Base-by-base conservation (phyloP, 2,888 invertebrate genomes). In the Vanessa cardui region DNA sequence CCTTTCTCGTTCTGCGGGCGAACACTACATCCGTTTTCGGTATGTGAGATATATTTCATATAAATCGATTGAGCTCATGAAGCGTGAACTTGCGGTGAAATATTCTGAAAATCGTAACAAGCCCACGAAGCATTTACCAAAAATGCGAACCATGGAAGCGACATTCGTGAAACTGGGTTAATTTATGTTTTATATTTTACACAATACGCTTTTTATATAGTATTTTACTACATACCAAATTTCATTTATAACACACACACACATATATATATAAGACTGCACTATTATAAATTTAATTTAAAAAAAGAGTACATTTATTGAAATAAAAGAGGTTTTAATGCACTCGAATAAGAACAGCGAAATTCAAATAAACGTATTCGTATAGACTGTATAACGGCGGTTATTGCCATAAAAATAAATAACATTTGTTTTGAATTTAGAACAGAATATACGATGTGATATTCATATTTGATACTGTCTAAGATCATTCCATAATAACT, bases 1-100 rank as follows among this genome's bases (percentile, higher is more conserved):
- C 31, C 31, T 31, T 54, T 31, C 52, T 16, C 15, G n/a, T 54
- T 54, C 52, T 31, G 52, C 15, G 26, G 7, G 26, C n/a, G 31
- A 56, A 58, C 18, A 6, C 8, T 8, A 58, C 44, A 49, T 26
- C 49, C 39, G 39, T 7, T 58, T 44, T 49, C 21, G 26, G 59
- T 59, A 52, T 65, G 49, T 44, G 45, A 59, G 52, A 65, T 65
- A 63, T 63, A 59, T 52, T 65, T 59, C 50, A 59, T 52, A 65
- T 59, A 59, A 68, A 68, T 54, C 54, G 52, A 68, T 52, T 52
- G 56, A 61, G 62, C 62, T 77, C 75, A 77, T 75, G 47, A 44
- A 64, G 68, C 64, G 62, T 56, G 66, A 74, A 71, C 74, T 75
- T 75, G 79, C 78, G 74, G 75, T 77, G 72, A 74, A 72, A 71